Base-by-base conservation (phyloP, 1,140 invertebrate genomes). In the Brachionus calyciflorus region DNA sequence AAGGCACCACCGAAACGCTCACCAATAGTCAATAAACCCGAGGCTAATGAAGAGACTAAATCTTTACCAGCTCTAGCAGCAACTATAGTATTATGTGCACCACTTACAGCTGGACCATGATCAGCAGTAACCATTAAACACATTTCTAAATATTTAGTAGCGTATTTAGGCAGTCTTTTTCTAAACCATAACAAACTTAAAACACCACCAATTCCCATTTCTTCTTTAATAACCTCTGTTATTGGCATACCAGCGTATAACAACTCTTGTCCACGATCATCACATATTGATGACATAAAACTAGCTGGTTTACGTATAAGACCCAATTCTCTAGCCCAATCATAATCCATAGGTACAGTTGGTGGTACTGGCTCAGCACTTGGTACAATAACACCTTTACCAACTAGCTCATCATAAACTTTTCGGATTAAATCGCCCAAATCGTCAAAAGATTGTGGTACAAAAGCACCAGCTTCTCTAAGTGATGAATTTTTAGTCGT, bases 241-340 rank as follows among this genome's bases (percentile, higher is more conserved):
- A 99, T 98, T 24, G 96, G 96, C 88, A 99, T 96, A 14, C 96
- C 97, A 76, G 96, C 95, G 87, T 99, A 99, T 21, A 95, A 87
- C 19, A 99, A 87, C 86, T 99, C 97, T 82, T 98, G 94, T 5
- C 97, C 97, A 80, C 97, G 88, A 85, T 99, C 97, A 87, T 99
- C 97, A 85, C 96, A 98, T 81, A 99, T 99, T 21, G 92, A 94
- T 14, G 96, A 98, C 92, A 99, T 98, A 84, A 99, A 99, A 0
- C 94, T 96, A 0, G 96, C 96, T 40, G 97, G 97, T 84, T 99
- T 99, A 46, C 97, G 89, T 81, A 99, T 99, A 0, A 99, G 85
- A 14, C 97, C 97, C 53, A 99, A 86, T 87, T 99, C 91, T 81
- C 94, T 90, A 3, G 96, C 96, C 96, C 96, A 99, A 77, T 90